Evolutionary conservation across 2,797 vertebrate species (phyloP), one percentile per base, ranked within the genome.

Genomic region (Tangara arthus): DNA sequence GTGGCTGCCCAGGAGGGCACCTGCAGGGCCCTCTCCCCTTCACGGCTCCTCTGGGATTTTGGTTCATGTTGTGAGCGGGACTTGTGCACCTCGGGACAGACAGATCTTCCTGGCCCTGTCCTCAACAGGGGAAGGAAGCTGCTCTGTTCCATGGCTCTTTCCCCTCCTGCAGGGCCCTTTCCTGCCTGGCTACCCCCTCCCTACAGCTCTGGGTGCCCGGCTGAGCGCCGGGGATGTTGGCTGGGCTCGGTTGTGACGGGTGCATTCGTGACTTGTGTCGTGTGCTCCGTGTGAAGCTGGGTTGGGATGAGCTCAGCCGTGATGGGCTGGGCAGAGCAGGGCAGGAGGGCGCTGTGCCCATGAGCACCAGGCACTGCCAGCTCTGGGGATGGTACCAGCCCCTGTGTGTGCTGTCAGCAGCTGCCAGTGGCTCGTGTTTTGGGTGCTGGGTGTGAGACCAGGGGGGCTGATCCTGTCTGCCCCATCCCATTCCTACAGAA

Each of bases 381-480:
- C 57, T 65, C 83, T 44, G 72, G 1, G 52, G n/a, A 6, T 2
- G 6, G 27, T 4, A 3, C 44, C 5, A 11, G 57, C 39, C 17
- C 56, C 7, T 2, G 1, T 2, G n/a, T 3, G 2, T 1, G 21
- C 8, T 1, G 1, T 2, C 52, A 6, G 71, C 0, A 0, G 6
- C 57, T 61, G 60, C 47, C 0, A 0, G 1, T 10, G 22, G 3
- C 14, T 75, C 9, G 0, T 21, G 37, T 11, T 88, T 34, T 57
- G 53, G 17, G 22, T 1, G 4, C 27, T 65, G 44, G 22, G 22
- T 1, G 5, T 73, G 35, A 73, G 86, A 30, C 3, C 1, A 0
- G 17, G 8, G 47, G 19, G 4, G 9, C 9, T 77, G 47, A 77
- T 42, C 49, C 39, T 21, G 13, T 27, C 39, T 59, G 42, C 15